Evolutionary conservation across 92 coral and sea anemone species (phyloP).

Genomic region (Isaurus tuberculatus): DNA sequence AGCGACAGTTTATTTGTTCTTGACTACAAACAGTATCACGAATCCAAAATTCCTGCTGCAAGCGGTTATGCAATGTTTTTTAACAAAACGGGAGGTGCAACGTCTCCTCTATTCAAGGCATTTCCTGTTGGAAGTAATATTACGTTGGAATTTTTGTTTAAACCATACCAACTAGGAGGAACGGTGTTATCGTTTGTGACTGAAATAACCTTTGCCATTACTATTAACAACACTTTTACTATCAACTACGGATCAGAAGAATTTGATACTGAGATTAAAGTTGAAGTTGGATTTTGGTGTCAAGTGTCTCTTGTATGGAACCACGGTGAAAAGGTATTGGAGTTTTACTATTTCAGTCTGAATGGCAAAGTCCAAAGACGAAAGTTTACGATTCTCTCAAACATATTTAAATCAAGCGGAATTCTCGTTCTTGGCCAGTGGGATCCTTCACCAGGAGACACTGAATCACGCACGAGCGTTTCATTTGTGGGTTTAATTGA

Average conservation of each 20-base stretch:
- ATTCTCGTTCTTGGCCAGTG: slow-evolving; percentile 69
- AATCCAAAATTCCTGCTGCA: slow-evolving; percentile 45
- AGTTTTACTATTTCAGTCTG: slow-evolving; percentile 55
- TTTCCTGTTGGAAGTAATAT: slow-evolving; percentile 47
- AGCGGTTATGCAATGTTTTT: slow-evolving; percentile 62
- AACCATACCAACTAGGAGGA: slow-evolving; percentile 56
- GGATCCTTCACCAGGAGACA: slow-evolving; percentile 74
- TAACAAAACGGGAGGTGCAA: slow-evolving; percentile 61
- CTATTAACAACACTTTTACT: slow-evolving; percentile 49
- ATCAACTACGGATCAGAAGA: slow-evolving; percentile 46
- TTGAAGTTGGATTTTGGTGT: slow-evolving; percentile 53
- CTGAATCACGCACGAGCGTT: slow-evolving; percentile 43
- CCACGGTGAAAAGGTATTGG: slow-evolving; percentile 27
- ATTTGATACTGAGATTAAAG: slow-evolving; percentile 47
- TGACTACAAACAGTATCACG: slow-evolving; percentile 35
- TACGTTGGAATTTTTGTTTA: slow-evolving; percentile 67
- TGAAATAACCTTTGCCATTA: slow-evolving; percentile 61
- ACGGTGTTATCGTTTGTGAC: slow-evolving; percentile 64
- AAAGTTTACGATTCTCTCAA: slow-evolving; percentile 37
- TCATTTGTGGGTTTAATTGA: slow-evolving; percentile 62
- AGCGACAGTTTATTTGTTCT: slow-evolving; percentile 49
- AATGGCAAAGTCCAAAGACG: slow-evolving; percentile 53
- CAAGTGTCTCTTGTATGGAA: slow-evolving; percentile 69
- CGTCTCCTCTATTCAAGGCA: slow-evolving; percentile 46
- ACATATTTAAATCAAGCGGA: slow-evolving; percentile 62